Evolutionary conservation across 2,113 vertebrate genomes (phyloP), one percentile per base, ranked within the genome.

Genomic region (Agelaius tricolor): DNA sequence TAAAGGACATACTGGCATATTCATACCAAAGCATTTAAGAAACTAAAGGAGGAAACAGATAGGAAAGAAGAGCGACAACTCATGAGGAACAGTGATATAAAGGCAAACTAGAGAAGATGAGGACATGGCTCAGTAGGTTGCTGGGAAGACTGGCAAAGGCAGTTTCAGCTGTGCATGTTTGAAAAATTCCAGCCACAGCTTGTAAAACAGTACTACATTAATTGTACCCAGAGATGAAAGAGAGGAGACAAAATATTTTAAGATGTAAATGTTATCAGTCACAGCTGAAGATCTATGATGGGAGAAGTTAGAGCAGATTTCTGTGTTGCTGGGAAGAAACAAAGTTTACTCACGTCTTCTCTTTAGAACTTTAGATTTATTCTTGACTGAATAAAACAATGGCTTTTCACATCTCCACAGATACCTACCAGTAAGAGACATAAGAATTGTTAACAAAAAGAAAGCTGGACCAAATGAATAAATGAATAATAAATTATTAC

Each of bases 321-420:
- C 52, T 91, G 30, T 1, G 2, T 12, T 57, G 44, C 31, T 81
- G 54, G 31, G 47, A 89, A 87, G 47, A 89, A 75, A 31, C 26
- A 69, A 89, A 63, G 33, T 88, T 62, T 47, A 97, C 98, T 98
- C 87, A 98, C 98, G 97, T 95, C 97, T 97, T 92, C 84, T 98
- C 90, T 98, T 98, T 21, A 96, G 87, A 16, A 81, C 93, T 30
- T 93, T 95, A 3, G 93, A 31, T 73, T 89, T 98, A 71, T 96
- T 91, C 1, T 93, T 65, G 43, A 49, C 59, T 22, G 97, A 97
- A 75, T 97, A 96, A 59, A 97, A 98, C 51, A 98, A 83, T 4
- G 97, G 97, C 57, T 96, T 98, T 67, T 98, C 96, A 78, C 98
- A 97, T 88, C 97, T 98, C 98, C 98, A 98, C 33, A 94, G 8